phyloP scores from a whole-genome alignment of 2,113 vertebrate genomes.

The Psittacara wagleri region DNA sequence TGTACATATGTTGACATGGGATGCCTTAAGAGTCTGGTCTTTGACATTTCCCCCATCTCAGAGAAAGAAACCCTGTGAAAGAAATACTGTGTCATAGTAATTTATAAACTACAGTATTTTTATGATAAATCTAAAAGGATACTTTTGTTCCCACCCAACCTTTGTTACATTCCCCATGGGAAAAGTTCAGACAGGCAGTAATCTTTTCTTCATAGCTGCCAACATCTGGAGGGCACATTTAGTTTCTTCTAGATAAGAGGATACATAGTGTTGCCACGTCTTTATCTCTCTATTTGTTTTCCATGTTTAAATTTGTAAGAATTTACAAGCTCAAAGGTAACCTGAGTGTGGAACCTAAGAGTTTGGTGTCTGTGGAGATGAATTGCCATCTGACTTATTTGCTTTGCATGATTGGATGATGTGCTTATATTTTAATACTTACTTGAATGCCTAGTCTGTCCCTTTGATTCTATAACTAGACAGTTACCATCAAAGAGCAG shows the following conservation, averaged over 20 bases:
- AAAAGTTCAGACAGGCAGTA: not conserved
- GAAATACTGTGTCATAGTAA: not conserved
- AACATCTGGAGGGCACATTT: not conserved
- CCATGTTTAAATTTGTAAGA: not conserved
- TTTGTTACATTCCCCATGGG: not conserved
- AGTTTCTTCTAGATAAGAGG: not conserved
- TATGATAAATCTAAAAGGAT: not conserved
- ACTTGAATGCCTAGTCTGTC: not conserved
- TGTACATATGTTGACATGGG: not conserved
- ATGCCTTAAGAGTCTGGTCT: not conserved
- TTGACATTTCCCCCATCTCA: not conserved
- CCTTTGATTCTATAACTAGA: not conserved
- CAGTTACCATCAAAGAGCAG: not conserved
- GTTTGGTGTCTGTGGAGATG: not conserved
- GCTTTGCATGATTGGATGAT: not conserved
- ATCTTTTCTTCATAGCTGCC: not conserved
- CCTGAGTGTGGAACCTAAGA: not conserved
- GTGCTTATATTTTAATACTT: not conserved
- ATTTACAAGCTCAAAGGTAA: not conserved
- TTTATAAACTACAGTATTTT: not conserved
- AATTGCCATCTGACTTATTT: not conserved
- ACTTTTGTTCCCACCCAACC: not conserved
- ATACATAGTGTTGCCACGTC: not conserved
- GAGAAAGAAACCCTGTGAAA: not conserved
- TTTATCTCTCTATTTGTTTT: not conserved